A percentile compares a stretch with the other conserved stretches of the same genome.
These are phyloP conservation scores for Enteromius afrohamiltoni DNA, from an alignment of 2,797 vertebrate genomes.

Conservation along the genomic window DNA sequence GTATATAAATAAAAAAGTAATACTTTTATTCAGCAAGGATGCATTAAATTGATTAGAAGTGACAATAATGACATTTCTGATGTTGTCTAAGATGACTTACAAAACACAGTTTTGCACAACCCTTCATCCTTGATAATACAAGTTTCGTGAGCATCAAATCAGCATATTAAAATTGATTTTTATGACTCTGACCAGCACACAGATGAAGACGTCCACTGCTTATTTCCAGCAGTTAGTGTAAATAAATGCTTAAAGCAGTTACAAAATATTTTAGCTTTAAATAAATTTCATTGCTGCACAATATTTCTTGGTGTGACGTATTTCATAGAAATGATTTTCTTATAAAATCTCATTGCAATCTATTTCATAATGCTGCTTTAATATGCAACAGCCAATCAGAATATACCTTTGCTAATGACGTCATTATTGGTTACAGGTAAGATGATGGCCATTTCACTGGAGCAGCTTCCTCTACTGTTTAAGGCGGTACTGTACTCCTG, in stretches of 20 bases:
- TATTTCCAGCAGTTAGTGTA: neutral
- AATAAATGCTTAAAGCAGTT: neutral
- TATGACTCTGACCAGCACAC: neutral
- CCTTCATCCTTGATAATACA: neutral
- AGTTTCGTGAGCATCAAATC: neutral
- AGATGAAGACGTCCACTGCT: neutral
- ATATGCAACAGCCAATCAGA: neutral
- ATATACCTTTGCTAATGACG: neutral
- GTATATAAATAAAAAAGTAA: neutral
- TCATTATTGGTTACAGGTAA: slow-evolving; percentile 82
- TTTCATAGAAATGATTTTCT: neutral
- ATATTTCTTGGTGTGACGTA: neutral
- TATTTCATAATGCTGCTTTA: neutral
- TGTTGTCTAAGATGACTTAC: neutral
- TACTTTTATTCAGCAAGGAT: neutral
- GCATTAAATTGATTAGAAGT: neutral
- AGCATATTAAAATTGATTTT: neutral
- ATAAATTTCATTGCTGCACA: neutral
- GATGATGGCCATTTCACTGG: slow-evolving; percentile 94
- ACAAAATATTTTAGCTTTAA: neutral
- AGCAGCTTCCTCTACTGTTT: slow-evolving; percentile 97
- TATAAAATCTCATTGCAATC: neutral
- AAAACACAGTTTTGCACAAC: neutral
- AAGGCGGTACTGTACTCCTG: slow-evolving; percentile 98
- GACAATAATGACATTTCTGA: neutral